Percentiles rank a stretch among this genome's conserved stretches.
phyloP scores from a whole-genome alignment of 1,140 invertebrate genomes.

The Atta texana region DNA sequence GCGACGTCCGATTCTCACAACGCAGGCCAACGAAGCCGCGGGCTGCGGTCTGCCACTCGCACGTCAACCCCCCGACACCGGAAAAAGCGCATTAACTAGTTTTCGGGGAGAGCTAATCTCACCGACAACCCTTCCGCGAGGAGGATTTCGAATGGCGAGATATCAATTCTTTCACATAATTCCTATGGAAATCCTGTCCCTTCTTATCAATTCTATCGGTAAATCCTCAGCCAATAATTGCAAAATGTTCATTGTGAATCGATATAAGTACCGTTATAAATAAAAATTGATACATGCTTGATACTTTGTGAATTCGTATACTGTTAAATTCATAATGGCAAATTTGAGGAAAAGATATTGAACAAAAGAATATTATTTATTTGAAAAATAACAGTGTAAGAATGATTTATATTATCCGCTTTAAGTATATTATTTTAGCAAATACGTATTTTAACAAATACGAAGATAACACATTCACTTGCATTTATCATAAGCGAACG shows the following conservation, averaged over 20 bases:
- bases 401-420: background rate
- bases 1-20: conserved; percentile 24
- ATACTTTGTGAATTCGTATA: background rate
- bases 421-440: background rate
- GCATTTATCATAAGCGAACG: background rate
- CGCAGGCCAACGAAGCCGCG: conserved; percentile 31
- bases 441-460: too few species aligned
- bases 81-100: conserved; percentile 57
- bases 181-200: background rate
- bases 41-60: conserved; percentile 71
- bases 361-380: too few species aligned
- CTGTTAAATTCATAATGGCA: too few species aligned
- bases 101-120: conserved; percentile 20
- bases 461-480: background rate
- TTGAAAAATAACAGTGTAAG: background rate
- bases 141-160: conserved; percentile 24
- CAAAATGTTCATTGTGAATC: background rate
- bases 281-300: background rate
- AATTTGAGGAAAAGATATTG: too few species aligned
- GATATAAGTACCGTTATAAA: background rate
- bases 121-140: background rate
- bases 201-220: background rate
- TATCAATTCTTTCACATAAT: conserved; percentile 26
- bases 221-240: background rate
- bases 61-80: conserved; percentile 52